Evolutionary conservation across 2,888 invertebrate species (phyloP), one percentile per base, ranked within the genome.

Genomic region (Synergus itoensis): DNA sequence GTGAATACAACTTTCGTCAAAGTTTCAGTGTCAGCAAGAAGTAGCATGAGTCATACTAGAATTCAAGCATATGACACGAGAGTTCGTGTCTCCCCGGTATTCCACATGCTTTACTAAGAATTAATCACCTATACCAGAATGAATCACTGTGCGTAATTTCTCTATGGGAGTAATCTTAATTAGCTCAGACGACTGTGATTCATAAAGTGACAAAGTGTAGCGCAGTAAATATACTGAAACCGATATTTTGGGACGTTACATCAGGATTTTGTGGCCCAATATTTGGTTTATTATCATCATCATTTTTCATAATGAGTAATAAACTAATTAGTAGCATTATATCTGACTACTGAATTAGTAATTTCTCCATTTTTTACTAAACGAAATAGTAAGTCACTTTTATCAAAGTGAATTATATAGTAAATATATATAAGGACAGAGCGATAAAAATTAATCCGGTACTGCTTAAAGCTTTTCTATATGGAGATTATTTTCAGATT

Each of bases 81-180:
- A 69, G 69, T 69, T 48, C 28, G 45, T 69, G 76, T 83, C 78
- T 82, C 82, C 83, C 78, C 28, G 79, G 83, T 83, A 83, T 83
- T 83, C 75, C 78, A 80, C 79, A 79, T 57, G 75, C 65, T 69
- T 80, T 83, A 82, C 82, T 60, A 43, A 77, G 83, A 83, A 81
- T 77, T 77, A 75, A 82, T 76, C 60, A 77, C 75, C 18, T 57
- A 67, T 12, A 79, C 82, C 63, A 77, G 80, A 80, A 79, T 83
- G 82, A 80, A 79, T 80, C 82, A 80, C 76, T 73, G 65, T 67
- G 16, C 16, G 77, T 40, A 60, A 76, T 64, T 73, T 73, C 53
- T 73, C 18, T 53, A 53, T 73, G n/a, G 53, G 16, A 53, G 73
- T 53, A 73, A 40, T 53, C 36, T 73, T 45, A 48, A 73, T 73